Conservation (phyloP, 2,888 invertebrate species). For the Hypena proboscidalis region DNA sequence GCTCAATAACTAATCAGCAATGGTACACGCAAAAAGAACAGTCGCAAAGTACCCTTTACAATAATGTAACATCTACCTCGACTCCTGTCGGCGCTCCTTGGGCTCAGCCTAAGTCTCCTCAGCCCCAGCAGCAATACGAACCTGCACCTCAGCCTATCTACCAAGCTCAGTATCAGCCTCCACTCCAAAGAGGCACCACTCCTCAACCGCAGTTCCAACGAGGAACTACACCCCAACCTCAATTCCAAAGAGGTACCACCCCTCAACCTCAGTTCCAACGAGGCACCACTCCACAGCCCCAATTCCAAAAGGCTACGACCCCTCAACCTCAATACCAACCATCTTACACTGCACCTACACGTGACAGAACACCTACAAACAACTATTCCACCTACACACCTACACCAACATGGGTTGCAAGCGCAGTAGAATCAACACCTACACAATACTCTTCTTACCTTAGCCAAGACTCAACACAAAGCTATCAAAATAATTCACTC, state of each 20-base stretch:
- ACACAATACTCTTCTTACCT: constrained; percentile 62
- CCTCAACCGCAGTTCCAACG: constrained; percentile 38
- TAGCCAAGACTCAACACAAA: constrained; percentile 60
- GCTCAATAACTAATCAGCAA: constrained; percentile 74
- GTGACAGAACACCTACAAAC: constrained; percentile 52
- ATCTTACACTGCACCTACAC: constrained; percentile 57
- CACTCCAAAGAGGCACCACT: constrained; percentile 36
- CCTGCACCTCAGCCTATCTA: constrained; percentile 36
- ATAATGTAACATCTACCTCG: constrained; percentile 55
- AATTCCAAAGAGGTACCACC: constrained; percentile 35
- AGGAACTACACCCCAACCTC: constrained; percentile 35
- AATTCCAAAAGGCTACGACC: constrained; percentile 41
- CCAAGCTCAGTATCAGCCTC: constrained; percentile 34
- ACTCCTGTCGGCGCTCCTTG: constrained; percentile 36
- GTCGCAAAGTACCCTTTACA: constrained; percentile 63
- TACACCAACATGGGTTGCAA: constrained; percentile 63
- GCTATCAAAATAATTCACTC: constrained; percentile 52
- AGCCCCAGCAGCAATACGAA: constrained; percentile 47
- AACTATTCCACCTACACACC: constrained; percentile 62
- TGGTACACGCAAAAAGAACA: constrained; percentile 74
- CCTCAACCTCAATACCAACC: constrained; percentile 51
- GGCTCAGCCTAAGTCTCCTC: constrained; percentile 53
- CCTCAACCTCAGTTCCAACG: constrained; percentile 51
- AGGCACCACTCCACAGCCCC: constrained; percentile 43
- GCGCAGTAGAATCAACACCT: constrained; percentile 48